Conservation (phyloP, 2,113 vertebrate genomes). For the Cyprinodon tularosa region DNA sequence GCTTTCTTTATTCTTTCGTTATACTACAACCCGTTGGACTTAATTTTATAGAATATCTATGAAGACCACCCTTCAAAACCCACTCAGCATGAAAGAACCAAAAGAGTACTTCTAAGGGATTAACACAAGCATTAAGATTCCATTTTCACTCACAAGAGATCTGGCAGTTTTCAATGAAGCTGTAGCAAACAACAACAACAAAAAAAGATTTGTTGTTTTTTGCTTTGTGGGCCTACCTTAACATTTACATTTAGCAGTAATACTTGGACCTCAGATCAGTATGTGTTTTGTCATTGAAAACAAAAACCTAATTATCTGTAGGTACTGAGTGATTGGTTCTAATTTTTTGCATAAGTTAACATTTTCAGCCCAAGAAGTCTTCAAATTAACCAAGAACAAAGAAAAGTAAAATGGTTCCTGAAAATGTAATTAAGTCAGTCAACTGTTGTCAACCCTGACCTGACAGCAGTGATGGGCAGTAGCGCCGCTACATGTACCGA, state of each 20-base stretch:
- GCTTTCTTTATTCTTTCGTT: slow-evolving; percentile 59
- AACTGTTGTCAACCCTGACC: no score
- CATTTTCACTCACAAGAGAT: slow-evolving; percentile 32
- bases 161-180: slow-evolving; percentile 6
- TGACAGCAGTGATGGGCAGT: no score
- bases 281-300: background rate
- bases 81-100: slow-evolving; percentile 66
- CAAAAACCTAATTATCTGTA: background rate
- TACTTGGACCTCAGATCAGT: background rate
- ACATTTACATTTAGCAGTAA: background rate
- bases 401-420: no score
- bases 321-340: background rate
- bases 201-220: no score
- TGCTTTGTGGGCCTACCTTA: background rate
- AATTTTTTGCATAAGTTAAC: background rate
- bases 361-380: no score
- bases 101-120: slow-evolving; percentile 55
- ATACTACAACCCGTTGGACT: slow-evolving; percentile 55
- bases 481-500: no score
- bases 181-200: background rate
- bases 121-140: slow-evolving; percentile 54
- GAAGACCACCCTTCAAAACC: slow-evolving; percentile 62
- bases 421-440: no score
- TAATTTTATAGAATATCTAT: slow-evolving; percentile 44
- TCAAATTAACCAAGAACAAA: no score